Evolutionary conservation across 2,113 vertebrate genomes (phyloP).

Genomic region (Cottus gobio): DNA sequence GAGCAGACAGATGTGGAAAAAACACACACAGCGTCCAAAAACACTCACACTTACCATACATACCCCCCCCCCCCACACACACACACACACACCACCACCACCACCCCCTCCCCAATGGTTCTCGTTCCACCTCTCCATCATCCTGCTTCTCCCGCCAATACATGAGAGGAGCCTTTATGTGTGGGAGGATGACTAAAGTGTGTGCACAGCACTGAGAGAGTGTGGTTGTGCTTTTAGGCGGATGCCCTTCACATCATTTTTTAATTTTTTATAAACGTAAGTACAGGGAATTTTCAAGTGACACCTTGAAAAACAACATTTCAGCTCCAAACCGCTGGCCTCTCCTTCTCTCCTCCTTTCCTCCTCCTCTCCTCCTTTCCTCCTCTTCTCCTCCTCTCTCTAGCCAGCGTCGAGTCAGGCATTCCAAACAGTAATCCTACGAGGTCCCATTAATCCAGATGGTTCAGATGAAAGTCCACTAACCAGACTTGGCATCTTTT

Average conservation of each 20-base stretch:
- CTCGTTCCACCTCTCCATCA: conserved; percentile 57
- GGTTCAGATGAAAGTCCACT: conserved; percentile 56
- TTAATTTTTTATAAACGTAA: not conserved
- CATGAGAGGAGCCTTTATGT: conserved; percentile 55
- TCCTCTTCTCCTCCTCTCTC: not conserved
- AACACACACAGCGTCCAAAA: not conserved
- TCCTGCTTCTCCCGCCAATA: conserved; percentile 5
- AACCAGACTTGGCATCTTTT: conserved; percentile 42
- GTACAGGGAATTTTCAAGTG: not conserved
- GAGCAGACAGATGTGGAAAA: conserved; percentile 52
- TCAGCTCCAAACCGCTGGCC: conserved; percentile 2
- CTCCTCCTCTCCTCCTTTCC: not conserved
- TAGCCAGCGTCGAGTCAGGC: conserved; percentile 42
- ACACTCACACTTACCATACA: conserved; percentile 18
- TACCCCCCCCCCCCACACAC: not conserved
- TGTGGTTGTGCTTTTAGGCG: not conserved
- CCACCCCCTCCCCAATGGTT: not conserved
- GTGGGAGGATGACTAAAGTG: conserved; percentile 38
- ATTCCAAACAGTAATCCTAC: conserved; percentile 63
- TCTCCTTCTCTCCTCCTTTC: not conserved
- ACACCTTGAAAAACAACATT: conserved; percentile 36
- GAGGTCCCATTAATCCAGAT: conserved; percentile 61
- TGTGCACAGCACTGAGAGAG: conserved; percentile 17
- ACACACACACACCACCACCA: not conserved
- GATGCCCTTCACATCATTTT: not conserved